Conservation (phyloP, 2,888 invertebrate species). For the Syritta pipiens region DNA sequence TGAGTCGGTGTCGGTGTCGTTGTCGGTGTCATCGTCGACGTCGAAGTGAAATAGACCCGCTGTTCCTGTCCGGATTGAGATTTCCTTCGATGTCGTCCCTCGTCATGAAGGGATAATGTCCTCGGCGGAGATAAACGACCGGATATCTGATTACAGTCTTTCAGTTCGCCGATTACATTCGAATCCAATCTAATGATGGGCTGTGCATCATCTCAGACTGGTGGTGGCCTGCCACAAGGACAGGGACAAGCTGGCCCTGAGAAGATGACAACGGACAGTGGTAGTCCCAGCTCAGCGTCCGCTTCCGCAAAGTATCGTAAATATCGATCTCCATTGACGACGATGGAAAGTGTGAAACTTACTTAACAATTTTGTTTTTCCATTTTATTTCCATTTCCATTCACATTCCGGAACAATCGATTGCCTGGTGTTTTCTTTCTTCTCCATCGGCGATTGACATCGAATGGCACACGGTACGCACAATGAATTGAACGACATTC, state of each 20-base stretch:
- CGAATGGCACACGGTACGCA: slow-evolving; percentile 4
- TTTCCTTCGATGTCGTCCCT: slow-evolving; percentile 55
- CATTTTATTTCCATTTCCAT: slow-evolving; percentile 43
- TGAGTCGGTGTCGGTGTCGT: not conserved
- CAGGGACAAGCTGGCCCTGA: slow-evolving; percentile 19
- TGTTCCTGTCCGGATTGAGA: slow-evolving; percentile 44
- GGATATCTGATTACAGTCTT: slow-evolving; percentile 68
- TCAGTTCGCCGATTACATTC: slow-evolving; percentile 54
- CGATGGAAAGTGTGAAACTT: slow-evolving; percentile 44
- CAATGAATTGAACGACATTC: slow-evolving; percentile 39
- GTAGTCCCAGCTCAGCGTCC: slow-evolving; percentile 6
- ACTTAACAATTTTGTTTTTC: slow-evolving; percentile 34
- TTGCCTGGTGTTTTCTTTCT: not conserved
- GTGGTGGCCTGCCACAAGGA: slow-evolving; percentile 9
- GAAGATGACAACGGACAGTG: slow-evolving; percentile 13
- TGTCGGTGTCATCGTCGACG: slow-evolving; percentile 1
- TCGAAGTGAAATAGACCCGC: slow-evolving; percentile 8
- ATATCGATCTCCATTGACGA: slow-evolving; percentile 48
- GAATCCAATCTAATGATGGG: slow-evolving; percentile 70
- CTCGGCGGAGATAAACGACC: slow-evolving; percentile 46
- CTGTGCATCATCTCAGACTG: slow-evolving; percentile 70
- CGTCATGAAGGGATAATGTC: slow-evolving; percentile 60
- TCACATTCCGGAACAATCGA: slow-evolving; percentile 39
- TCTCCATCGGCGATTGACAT: slow-evolving; percentile 28
- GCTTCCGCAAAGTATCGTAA: slow-evolving; percentile 61